Evolutionary conservation across 2,113 vertebrate species (phyloP).

Genomic region (Tragelaphus imberbis): DNA sequence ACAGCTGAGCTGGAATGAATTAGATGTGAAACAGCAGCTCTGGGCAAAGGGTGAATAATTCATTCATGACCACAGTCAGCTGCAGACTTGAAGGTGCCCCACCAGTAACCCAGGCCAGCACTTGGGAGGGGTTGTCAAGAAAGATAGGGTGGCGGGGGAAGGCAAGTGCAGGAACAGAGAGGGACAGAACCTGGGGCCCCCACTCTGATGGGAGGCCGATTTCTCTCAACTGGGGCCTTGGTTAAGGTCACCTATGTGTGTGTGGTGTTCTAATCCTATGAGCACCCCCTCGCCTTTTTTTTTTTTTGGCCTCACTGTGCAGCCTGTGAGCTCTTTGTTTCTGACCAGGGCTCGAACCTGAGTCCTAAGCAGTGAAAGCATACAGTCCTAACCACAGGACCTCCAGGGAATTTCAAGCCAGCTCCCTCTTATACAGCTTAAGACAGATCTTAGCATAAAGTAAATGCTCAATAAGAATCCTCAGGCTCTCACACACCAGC

Average conservation of each 20-base stretch:
- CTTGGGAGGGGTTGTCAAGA: not conserved
- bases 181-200: not conserved
- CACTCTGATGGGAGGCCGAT: not conserved
- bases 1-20: not conserved
- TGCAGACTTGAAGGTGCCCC: not conserved
- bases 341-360: not conserved
- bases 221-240: accelerated
- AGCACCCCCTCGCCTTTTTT: accelerated
- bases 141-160: not conserved
- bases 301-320: not conserved
- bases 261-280: accelerated
- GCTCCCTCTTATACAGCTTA: not conserved
- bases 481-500: accelerated
- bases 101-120: not conserved
- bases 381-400: not conserved
- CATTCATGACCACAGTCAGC: not conserved
- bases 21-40: not conserved
- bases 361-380: not conserved
- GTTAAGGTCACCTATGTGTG: too few relatives aligned
- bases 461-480: not conserved
- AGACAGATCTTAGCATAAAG: not conserved
- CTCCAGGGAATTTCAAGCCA: not conserved
- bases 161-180: not conserved
- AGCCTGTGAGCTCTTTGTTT: not conserved
- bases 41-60: not conserved